phyloP scores from a whole-genome alignment of 2,797 vertebrate genomes.

The Cynopterus sphinx region DNA sequence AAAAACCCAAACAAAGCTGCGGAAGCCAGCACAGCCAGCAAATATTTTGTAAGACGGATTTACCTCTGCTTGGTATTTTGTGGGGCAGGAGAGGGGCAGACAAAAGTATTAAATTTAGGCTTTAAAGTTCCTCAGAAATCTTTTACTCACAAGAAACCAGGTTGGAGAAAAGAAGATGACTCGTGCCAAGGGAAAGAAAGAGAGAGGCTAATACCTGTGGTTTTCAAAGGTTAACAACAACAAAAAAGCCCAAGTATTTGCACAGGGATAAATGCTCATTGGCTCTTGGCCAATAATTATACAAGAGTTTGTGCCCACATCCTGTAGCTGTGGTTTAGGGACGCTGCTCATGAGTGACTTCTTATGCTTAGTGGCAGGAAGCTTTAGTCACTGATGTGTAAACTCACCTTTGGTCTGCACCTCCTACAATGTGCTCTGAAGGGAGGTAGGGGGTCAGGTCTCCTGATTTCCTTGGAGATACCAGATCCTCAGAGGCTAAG shows the following conservation, averaged over 20 bases:
- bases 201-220: slow-evolving; percentile 77
- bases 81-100: slow-evolving; percentile 56
- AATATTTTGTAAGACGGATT: slow-evolving; percentile 65
- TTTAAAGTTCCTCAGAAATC: slow-evolving; percentile 77
- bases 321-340: slow-evolving; percentile 82
- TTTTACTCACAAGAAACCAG: slow-evolving; percentile 68
- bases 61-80: slow-evolving; percentile 70
- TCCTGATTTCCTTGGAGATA: slow-evolving; percentile 37
- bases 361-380: slow-evolving; percentile 78
- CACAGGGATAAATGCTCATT: slow-evolving; percentile 76
- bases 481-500: background rate
- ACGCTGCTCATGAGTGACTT: slow-evolving; percentile 81
- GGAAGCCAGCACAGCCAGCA: slow-evolving; percentile 61
- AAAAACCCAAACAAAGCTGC: slow-evolving; percentile 65
- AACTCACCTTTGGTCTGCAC: slow-evolving; percentile 72
- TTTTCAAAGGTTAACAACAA: slow-evolving; percentile 77
- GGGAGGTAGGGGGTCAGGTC: background rate
- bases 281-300: slow-evolving; percentile 72
- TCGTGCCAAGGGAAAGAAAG: slow-evolving; percentile 77
- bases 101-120: slow-evolving; percentile 74
- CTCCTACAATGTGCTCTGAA: slow-evolving; percentile 58
- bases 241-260: slow-evolving; percentile 72
- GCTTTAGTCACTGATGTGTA: slow-evolving; percentile 76
- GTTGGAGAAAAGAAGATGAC: slow-evolving; percentile 66
- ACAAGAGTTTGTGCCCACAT: slow-evolving; percentile 79